Base-by-base conservation (phyloP, 2,888 invertebrate species). In the Mythimna ferrago region DNA sequence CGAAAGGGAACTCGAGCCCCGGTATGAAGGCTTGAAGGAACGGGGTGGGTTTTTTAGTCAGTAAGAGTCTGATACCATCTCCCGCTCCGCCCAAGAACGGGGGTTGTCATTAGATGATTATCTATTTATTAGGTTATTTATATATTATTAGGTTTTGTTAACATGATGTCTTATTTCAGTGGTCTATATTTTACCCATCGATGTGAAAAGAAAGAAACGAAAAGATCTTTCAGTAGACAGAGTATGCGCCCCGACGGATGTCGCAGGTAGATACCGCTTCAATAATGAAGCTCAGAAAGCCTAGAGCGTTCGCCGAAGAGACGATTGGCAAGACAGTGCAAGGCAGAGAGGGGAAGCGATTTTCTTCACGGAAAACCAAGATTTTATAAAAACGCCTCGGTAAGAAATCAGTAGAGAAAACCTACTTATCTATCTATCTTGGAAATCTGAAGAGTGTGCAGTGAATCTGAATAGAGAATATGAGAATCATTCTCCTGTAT, bases 281-380 rank as follows among this genome's bases (percentile, higher is more conserved):
- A 51, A 56, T 72, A 75, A 75, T 79, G 73, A 79, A 72, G 60
- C 78, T 56, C 79, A 35, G 72, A 71, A 70, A 41, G 73, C 80
- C 75, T 72, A 79, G 51, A 75, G 51, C 72, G 79, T 32, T 79
- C 61, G 48, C 41, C 54, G 32, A 79, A 73, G 80, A 75, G 79
- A 51, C 61, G 73, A 75, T 79, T 79, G 61, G 56, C n/a, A 35
- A n/a, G 80, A 62, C 3, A 79, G 75, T 1, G n/a, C 73, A 75
- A 75, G 80, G 16, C 6, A 62, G 11, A 41, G 9, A 32, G 10
- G 11, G 0, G 19, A 9, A 62, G 80, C 79, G 80, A 14, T 62
- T 72, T 26, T 11, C 48, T 48, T 48, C 16, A 48, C 48, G 48
- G 16, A 48, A 26, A 48, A 48, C 48, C 14, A 44, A 44, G 44